These are phyloP conservation scores for Holacanthus passer DNA, from an alignment of 2,113 vertebrate species.

Conservation along the genomic window DNA sequence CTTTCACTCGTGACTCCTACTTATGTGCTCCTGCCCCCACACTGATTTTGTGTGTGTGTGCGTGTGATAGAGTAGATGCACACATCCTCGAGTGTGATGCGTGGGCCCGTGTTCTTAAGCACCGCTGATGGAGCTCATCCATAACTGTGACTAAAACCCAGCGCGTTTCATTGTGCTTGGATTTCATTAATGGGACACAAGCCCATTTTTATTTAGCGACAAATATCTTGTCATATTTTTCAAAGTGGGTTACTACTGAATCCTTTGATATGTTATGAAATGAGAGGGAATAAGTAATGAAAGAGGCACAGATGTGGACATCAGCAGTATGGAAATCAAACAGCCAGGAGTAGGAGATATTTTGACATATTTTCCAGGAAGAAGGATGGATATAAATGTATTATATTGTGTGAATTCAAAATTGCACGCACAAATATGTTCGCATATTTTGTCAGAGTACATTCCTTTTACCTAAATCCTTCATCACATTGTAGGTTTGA, in stretches of 20 bases:
- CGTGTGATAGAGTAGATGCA: constrained; percentile 33
- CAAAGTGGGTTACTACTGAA: constrained; percentile 21
- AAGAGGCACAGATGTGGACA: not conserved
- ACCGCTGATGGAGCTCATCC: constrained; percentile 53
- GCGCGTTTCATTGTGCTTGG: constrained; percentile 51
- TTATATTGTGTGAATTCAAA: not conserved
- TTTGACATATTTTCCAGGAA: not conserved
- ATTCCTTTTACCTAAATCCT: not conserved
- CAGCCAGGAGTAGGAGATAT: not conserved
- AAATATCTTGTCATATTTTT: constrained; percentile 24
- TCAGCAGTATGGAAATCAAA: not conserved
- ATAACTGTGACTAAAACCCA: constrained; percentile 57
- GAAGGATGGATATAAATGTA: not conserved
- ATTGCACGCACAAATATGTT: not conserved
- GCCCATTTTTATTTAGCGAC: constrained; percentile 9
- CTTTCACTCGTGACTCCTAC: constrained; percentile 58
- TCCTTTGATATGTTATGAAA: constrained; percentile 6
- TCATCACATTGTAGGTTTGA: not conserved
- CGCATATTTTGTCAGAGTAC: not conserved
- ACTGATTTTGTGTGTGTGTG: constrained; percentile 28
- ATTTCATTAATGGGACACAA: constrained; percentile 24
- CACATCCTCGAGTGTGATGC: constrained; percentile 46
- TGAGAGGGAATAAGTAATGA: not conserved
- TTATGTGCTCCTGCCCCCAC: constrained; percentile 59
- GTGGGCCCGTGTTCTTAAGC: constrained; percentile 68